These are phyloP conservation scores for Azorinus chamasolen DNA, from an alignment of 2,888 invertebrate species.

Conservation along the genomic window DNA sequence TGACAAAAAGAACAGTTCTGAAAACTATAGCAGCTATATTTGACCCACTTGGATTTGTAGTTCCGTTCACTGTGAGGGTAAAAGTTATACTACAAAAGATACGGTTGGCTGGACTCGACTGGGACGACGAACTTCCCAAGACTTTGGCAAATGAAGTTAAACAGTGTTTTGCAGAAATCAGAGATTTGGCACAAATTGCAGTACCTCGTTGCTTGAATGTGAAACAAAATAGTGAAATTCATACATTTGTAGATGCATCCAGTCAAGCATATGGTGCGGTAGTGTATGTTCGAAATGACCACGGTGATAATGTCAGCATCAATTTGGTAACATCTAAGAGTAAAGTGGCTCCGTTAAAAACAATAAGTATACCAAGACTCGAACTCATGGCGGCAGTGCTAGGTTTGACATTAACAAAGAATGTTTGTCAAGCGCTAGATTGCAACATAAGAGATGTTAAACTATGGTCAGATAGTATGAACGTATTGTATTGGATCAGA, in stretches of 20 bases:
- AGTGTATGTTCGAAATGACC: slow-evolving; percentile 21
- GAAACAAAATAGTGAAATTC: slow-evolving; percentile 1
- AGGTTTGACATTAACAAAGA: slow-evolving; percentile 15
- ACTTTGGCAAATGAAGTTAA: slow-evolving; percentile 1
- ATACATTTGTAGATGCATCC: slow-evolving; percentile 55
- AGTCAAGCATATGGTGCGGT: slow-evolving; percentile 36
- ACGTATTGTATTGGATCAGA: slow-evolving; percentile 7
- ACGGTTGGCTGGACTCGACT: slow-evolving; percentile 69
- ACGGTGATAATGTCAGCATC: neutral
- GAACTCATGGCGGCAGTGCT: slow-evolving; percentile 24
- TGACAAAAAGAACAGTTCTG: slow-evolving; percentile 72
- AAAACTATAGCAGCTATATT: slow-evolving; percentile 70
- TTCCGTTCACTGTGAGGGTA: slow-evolving; percentile 63
- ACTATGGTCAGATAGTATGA: slow-evolving; percentile 33
- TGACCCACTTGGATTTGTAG: slow-evolving; percentile 79
- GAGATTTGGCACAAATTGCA: slow-evolving; percentile 44
- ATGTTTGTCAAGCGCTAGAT: slow-evolving; percentile 22
- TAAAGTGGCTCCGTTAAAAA: slow-evolving; percentile 22
- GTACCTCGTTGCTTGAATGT: slow-evolving; percentile 49
- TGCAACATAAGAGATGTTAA: slow-evolving; percentile 4
- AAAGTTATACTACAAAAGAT: slow-evolving; percentile 76
- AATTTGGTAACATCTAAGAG: slow-evolving; percentile 26
- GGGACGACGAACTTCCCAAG: slow-evolving; percentile 71
- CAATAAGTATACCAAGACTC: slow-evolving; percentile 26
- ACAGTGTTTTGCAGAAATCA: neutral